These are phyloP conservation scores for Drosophila borborema DNA, from an alignment of 2,888 invertebrate genomes.

Conservation along the genomic window DNA sequence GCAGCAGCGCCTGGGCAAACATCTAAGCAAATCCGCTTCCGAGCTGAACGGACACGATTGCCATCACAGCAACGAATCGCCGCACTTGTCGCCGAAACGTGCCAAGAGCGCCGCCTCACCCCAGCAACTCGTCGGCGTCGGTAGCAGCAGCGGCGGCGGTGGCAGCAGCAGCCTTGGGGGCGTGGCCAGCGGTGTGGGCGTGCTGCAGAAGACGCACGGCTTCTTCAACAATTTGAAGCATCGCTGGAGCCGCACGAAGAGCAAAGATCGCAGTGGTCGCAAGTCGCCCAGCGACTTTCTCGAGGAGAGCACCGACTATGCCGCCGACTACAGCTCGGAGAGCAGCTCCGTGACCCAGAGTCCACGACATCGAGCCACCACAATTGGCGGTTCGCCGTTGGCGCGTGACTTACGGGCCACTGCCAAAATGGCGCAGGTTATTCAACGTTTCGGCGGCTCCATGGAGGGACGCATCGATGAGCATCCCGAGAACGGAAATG, in stretches of 20 bases:
- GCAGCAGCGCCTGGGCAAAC: slow-evolving; percentile 86
- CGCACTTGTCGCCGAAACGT: slow-evolving; percentile 86
- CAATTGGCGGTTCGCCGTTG: slow-evolving; percentile 85
- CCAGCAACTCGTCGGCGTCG: slow-evolving; percentile 84
- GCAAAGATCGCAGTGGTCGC: slow-evolving; percentile 88
- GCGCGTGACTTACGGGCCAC: slow-evolving; percentile 83
- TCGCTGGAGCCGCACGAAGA: slow-evolving; percentile 91
- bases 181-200: slow-evolving; percentile 86
- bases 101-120: slow-evolving; percentile 85
- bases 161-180: slow-evolving; percentile 20
- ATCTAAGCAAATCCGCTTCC: slow-evolving; percentile 93
- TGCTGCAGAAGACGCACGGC: slow-evolving; percentile 92
- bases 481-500: slow-evolving; percentile 76
- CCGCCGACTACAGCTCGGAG: slow-evolving; percentile 93
- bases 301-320: slow-evolving; percentile 90
- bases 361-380: slow-evolving; percentile 89
- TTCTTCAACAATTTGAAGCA: slow-evolving; percentile 93
- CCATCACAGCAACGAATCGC: slow-evolving; percentile 86
- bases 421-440: slow-evolving; percentile 82
- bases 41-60: slow-evolving; percentile 89
- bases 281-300: slow-evolving; percentile 87
- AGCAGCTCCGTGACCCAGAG: slow-evolving; percentile 91
- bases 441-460: slow-evolving; percentile 82
- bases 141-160: slow-evolving; percentile 6
- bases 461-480: slow-evolving; percentile 84